phyloP scores from a whole-genome alignment of 2,888 invertebrate genomes.

The Trichogramma dendrolimi region DNA sequence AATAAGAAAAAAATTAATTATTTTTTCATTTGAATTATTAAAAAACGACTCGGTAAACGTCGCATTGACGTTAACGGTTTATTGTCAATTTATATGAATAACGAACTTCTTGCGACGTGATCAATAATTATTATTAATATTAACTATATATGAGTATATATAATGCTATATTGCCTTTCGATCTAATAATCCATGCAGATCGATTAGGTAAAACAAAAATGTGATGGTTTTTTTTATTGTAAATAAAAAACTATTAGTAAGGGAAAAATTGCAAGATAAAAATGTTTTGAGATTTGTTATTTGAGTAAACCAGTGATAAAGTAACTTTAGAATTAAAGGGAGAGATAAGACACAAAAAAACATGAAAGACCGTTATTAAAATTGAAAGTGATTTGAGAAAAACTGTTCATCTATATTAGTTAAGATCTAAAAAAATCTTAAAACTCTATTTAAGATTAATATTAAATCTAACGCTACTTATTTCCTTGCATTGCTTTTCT shows the following conservation, averaged over 20 bases:
- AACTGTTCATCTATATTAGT: conserved; percentile 9
- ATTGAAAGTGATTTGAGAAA: conserved; percentile 16
- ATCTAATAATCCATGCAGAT: not conserved
- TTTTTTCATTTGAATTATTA: conserved; percentile 16
- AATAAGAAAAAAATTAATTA: conserved; percentile 9
- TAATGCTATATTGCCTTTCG: conserved; percentile 9
- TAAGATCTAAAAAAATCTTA: conserved; percentile 19
- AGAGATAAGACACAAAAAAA: conserved; percentile 24
- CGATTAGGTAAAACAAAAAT: too few relatives aligned
- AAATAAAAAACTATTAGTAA: conserved; percentile 7
- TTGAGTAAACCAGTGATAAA: conserved; percentile 7
- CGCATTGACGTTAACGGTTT: conserved; percentile 11
- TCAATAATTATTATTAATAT: conserved; percentile 7
- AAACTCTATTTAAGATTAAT: too few relatives aligned
- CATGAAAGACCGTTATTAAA: conserved; percentile 19
- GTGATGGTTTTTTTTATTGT: not conserved
- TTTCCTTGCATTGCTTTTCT: too few relatives aligned
- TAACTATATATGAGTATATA: not conserved
- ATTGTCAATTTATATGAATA: not conserved
- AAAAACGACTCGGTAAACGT: conserved; percentile 18
- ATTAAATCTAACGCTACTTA: too few relatives aligned
- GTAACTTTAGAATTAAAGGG: conserved; percentile 20
- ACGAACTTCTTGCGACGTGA: conserved; percentile 16
- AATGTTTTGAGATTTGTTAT: conserved; percentile 2
- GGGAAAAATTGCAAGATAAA: not conserved